phyloP scores from a whole-genome alignment of 2,113 vertebrate species.

The Athene cunicularia region DNA sequence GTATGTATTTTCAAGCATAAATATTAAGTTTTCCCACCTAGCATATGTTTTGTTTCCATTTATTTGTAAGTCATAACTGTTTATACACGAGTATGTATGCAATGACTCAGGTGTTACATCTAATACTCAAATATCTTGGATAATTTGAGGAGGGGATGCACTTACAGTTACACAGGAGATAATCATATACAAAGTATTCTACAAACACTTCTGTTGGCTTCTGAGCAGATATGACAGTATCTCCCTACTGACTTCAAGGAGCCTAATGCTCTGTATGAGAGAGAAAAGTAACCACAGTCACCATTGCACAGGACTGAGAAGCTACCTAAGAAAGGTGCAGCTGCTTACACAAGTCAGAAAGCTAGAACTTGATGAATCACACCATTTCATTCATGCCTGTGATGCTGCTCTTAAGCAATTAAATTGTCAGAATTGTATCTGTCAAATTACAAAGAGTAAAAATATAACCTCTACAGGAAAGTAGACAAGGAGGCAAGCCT shows the following conservation, averaged over 20 bases:
- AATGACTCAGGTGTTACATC: neutral
- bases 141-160: neutral
- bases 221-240: neutral
- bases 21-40: neutral
- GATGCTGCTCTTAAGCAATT: neutral
- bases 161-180: neutral
- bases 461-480: neutral
- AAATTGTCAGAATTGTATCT: neutral
- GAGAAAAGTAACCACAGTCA: neutral
- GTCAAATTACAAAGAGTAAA: neutral
- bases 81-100: neutral
- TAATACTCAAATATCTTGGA: neutral
- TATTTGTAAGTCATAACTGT: neutral
- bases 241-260: neutral
- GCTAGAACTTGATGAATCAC: neutral
- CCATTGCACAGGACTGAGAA: neutral
- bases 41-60: neutral
- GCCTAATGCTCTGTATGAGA: neutral
- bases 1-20: neutral
- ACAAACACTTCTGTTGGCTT: neutral
- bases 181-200: neutral
- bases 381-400: neutral
- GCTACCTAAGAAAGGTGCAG: neutral
- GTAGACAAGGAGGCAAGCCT: neutral
- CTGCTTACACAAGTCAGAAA: neutral